Base-by-base conservation (phyloP, 2,113 vertebrate species). In the Lanius collurio region DNA sequence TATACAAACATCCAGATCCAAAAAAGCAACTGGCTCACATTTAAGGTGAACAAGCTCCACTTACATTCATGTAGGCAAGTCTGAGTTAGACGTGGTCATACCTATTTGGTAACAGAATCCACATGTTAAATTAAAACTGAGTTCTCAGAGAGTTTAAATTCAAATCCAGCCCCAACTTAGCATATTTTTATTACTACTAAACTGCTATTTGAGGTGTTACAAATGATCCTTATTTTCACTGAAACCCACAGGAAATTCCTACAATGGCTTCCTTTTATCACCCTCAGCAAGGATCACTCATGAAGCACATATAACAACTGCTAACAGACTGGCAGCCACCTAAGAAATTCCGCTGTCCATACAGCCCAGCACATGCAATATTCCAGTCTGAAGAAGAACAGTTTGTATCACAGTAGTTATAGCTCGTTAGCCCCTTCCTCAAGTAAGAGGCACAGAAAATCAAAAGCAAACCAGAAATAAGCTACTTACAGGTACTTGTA, bases 401-500 rank as follows among this genome's bases (percentile, higher is more conserved):
- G 46, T 30, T 62, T 70, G 42, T 64, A 67, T 64, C 80, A 77
- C 28, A 74, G 49, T 4, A 67, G 60, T 60, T 44, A 41, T 0
- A 89, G 33, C 7, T 89, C 47, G 28, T 70, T 24, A 67, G 56
- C 20, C 35, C 33, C 35, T 41, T 83, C 50, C 47, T 80, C 46
- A 70, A 62, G 26, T 20, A 68, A 44, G 56, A 64, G 80, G 33
- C 44, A 81, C 7, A 79, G 46, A 75, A n/a, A 79, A 84, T 23
- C 39, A 80, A 10, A 83, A 69, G 41, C 22, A 93, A 82, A 78
- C 15, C 42, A 62, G 23, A 93, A 65, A 35, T 26, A 31, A 76
- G 71, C 19, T 39, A 98, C 99, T 99, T 98, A 99, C 99, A 65
- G 99, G 99, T 73, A 99, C 99, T 64, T 97, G 98, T 42, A 99